Evolutionary conservation across 2,113 vertebrate genomes (phyloP), one percentile per base, ranked within the genome.

Genomic region (Elachura formosa): DNA sequence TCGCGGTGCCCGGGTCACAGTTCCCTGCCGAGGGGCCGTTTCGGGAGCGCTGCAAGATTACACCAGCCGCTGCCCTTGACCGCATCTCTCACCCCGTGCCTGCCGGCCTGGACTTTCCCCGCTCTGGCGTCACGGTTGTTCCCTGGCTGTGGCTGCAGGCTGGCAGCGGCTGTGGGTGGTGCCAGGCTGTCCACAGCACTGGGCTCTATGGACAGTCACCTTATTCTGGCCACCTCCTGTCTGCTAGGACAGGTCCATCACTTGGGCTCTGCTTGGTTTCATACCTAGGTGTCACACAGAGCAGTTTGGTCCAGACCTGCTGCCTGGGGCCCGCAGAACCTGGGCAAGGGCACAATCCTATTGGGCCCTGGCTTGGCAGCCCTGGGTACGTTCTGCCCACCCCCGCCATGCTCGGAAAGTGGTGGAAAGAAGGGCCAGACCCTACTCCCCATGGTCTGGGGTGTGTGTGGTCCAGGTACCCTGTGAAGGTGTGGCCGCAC

Each of bases 101-200:
- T 9, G 45, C 72, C 56, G 56, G 75, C 63, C 84, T 78, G 96
- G 94, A 97, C 96, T 96, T 97, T 94, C 80, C 63, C 83, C 71
- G 3, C 36, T 68, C 69, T 91, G 95, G 91, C 87, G 89, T 96
- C 95, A 95, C 8, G 7, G 71, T 12, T 92, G 95, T 91, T 93
- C 89, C 92, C 82, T 85, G 87, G 36, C 89, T 31, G 66, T 8
- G 23, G 71, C 80, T 31, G 41, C 20, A 1, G 64, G 6, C 56
- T 9, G 54, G 85, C 52, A 5, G 40, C 1, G 8, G 33, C 9
- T 20, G 3, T 4, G 10, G 58, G 67, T 1, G 23, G 61, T 66
- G 66, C 71, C 64, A 34, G 61, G 40, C n/a, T 33, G 26, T 28
- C 11, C 28, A n/a, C n/a, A n/a, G n/a, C n/a, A n/a, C n/a, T n/a